A percentile compares a stretch with the other conserved stretches of the same genome.
Conservation (phyloP, 2,113 vertebrate genomes). For the Rhabdomys dilectus region DNA sequence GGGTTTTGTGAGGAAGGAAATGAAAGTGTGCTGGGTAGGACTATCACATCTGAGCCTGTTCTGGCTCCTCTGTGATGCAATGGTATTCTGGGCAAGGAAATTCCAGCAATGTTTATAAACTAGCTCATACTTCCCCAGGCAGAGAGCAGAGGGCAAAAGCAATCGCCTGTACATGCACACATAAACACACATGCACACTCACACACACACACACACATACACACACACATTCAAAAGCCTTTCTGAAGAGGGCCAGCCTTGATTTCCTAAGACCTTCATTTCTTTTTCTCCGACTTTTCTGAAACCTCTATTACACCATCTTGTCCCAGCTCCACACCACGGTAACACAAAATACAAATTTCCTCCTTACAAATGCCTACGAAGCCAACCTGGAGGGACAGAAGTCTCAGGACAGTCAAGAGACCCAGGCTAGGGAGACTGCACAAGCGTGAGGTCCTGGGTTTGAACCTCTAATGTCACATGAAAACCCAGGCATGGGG, state of each 20-base stretch:
- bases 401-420: not conserved
- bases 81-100: not conserved
- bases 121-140: not conserved
- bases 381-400: not conserved
- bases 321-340: not conserved
- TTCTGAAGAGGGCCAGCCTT: not conserved
- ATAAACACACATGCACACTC: not conserved
- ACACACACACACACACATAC: not conserved
- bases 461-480: not conserved
- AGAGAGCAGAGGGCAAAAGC: not conserved
- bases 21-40: not conserved
- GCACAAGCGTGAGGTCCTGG: not conserved
- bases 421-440: not conserved
- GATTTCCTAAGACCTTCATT: not conserved
- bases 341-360: not conserved
- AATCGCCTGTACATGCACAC: not conserved
- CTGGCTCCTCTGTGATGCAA: not conserved
- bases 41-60: not conserved
- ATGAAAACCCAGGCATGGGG: not conserved
- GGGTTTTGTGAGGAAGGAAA: not conserved
- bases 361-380: not conserved
- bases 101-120: not conserved
- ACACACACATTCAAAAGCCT: not conserved
- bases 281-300: constrained; percentile 3
- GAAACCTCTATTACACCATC: not conserved